These are phyloP conservation scores for Ictidomys tridecemlineatus DNA, from an alignment of 2,113 vertebrate species.

Conservation along the genomic window DNA sequence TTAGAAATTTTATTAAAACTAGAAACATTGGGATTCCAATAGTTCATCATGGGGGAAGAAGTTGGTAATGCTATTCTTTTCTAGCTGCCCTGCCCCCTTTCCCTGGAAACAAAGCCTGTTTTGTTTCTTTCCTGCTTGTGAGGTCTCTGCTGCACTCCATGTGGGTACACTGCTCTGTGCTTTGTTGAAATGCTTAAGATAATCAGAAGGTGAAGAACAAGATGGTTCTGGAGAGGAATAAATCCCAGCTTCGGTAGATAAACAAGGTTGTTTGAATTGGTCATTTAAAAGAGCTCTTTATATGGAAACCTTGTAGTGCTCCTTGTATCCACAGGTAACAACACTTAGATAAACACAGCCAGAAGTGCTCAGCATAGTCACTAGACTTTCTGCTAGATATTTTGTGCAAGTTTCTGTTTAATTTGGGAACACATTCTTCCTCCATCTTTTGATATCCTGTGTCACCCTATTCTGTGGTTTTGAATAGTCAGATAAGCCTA, in stretches of 20 bases:
- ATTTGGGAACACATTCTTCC: neutral
- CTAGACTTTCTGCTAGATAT: neutral
- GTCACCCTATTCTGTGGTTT: neutral
- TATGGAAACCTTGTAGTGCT: conserved; percentile 49
- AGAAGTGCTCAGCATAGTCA: neutral
- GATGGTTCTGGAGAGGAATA: conserved; percentile 72
- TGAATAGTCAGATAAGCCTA: neutral
- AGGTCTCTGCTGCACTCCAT: conserved; percentile 83
- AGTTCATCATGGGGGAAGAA: neutral
- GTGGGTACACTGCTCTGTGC: conserved; percentile 81
- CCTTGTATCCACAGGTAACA: conserved; percentile 15
- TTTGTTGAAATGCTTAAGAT: conserved; percentile 82
- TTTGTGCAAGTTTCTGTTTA: conserved; percentile 32
- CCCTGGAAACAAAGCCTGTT: conserved; percentile 87
- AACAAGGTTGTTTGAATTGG: conserved; percentile 63
- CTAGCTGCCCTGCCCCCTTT: conserved; percentile 63
- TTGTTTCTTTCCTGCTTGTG: conserved; percentile 88
- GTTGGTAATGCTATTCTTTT: conserved; percentile 25
- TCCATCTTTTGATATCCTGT: neutral
- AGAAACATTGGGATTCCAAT: neutral
- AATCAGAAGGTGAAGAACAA: conserved; percentile 78
- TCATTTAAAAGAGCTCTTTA: neutral
- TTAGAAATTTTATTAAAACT: conserved; percentile 42
- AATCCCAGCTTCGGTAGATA: conserved; percentile 61
- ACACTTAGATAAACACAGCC: conserved; percentile 30